phyloP scores from a whole-genome alignment of 2,888 invertebrate genomes.

The Caenorhabditis becei region DNA sequence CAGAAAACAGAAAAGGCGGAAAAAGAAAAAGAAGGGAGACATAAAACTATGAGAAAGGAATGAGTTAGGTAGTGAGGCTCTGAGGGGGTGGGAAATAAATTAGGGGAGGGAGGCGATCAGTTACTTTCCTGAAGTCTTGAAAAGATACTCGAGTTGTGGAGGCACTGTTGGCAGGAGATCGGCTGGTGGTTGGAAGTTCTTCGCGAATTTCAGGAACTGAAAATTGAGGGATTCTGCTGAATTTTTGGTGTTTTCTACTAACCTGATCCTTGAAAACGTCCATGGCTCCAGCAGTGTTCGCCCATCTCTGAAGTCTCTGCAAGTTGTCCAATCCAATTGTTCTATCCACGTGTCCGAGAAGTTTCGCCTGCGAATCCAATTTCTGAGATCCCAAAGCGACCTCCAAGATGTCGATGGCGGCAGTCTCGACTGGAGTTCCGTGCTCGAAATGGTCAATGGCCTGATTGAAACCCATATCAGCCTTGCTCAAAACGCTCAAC shows the following conservation, averaged over 20 bases:
- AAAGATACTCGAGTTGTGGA: slow-evolving; percentile 81
- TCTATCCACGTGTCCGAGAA: slow-evolving; percentile 80
- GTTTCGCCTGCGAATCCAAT: slow-evolving; percentile 80
- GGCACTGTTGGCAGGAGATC: slow-evolving; percentile 79
- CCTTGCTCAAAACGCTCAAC: slow-evolving; percentile 77
- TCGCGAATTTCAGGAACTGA: slow-evolving; percentile 79
- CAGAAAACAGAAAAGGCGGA: slow-evolving; percentile 1
- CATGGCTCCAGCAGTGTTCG: slow-evolving; percentile 81
- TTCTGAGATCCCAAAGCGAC: slow-evolving; percentile 80
- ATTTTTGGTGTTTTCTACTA: neutral
- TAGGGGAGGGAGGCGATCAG: slow-evolving; percentile 3
- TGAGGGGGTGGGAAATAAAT: slow-evolving; percentile 46
- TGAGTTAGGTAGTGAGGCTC: slow-evolving; percentile 57
- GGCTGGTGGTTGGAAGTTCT: slow-evolving; percentile 80
- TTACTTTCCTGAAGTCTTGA: slow-evolving; percentile 72
- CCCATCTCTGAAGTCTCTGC: slow-evolving; percentile 81
- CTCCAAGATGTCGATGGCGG: slow-evolving; percentile 80
- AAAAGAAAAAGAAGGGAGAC: slow-evolving; percentile 8
- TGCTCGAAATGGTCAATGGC: slow-evolving; percentile 80
- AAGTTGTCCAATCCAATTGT: slow-evolving; percentile 81
- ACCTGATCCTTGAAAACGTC: slow-evolving; percentile 81
- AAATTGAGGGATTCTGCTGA: slow-evolving; percentile 29
- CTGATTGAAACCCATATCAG: slow-evolving; percentile 81
- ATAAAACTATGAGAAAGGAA: slow-evolving; percentile 55
- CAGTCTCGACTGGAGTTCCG: slow-evolving; percentile 80